phyloP scores from a whole-genome alignment of 2,888 invertebrate genomes.

The Torymus auratus region DNA sequence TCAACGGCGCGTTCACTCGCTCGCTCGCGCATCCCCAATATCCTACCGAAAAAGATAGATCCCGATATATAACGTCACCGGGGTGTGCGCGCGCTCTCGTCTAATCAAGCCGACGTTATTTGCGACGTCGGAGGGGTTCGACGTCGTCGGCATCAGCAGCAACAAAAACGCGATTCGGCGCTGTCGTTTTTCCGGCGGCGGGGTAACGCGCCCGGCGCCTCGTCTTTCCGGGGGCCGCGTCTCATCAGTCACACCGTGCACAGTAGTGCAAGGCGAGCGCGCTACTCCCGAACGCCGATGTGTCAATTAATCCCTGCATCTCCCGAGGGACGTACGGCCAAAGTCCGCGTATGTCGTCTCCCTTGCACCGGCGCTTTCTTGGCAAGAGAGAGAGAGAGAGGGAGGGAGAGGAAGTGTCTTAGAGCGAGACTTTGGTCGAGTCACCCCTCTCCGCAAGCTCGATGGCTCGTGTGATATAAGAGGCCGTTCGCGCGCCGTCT shows the following conservation, averaged over 20 bases:
- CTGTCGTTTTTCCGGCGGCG: constrained; percentile 32
- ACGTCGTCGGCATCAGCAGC: constrained; percentile 11
- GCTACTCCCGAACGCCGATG: constrained; percentile 70
- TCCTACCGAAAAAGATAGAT: not conserved
- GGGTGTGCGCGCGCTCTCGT: not conserved
- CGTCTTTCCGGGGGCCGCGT: constrained; percentile 60
- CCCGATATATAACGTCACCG: not conserved
- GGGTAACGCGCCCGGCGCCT: constrained; percentile 14
- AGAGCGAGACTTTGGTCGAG: constrained; percentile 20
- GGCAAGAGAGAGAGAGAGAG: not conserved
- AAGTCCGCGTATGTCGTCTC: constrained; percentile 38
- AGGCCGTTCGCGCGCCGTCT: no score
- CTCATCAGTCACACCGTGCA: constrained; percentile 73
- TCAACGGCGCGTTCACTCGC: constrained; percentile 61
- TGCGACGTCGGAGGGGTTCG: constrained; percentile 25
- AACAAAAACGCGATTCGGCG: constrained; percentile 33
- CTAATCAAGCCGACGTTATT: constrained; percentile 53
- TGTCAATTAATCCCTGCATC: constrained; percentile 76
- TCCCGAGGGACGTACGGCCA: constrained; percentile 63
- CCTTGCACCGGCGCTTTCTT: constrained; percentile 20
- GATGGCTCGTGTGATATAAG: constrained; percentile 32
- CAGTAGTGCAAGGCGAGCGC: constrained; percentile 52
- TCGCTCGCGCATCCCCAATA: constrained; percentile 24
- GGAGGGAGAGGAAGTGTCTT: no score
- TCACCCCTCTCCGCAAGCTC: constrained; percentile 43